Evolutionary conservation across 2,888 invertebrate species (phyloP), one percentile per base, ranked within the genome.

Genomic region (Uloborus plumipes): DNA sequence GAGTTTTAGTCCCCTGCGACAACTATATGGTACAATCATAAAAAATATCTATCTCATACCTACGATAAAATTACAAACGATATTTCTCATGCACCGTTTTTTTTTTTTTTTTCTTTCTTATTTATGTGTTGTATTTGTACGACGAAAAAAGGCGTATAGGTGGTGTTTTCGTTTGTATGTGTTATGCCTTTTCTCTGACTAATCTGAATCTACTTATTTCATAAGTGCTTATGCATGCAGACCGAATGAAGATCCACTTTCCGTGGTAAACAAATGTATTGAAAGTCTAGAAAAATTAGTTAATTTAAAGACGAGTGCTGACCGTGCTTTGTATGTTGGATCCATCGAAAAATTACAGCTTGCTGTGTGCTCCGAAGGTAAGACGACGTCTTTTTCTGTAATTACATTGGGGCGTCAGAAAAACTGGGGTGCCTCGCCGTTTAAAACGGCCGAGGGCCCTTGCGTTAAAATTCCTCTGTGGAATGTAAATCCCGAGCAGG

Each of bases 291-390:
- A 81, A 81, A 81, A 81, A 65, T 74, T 81, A 74, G 80, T 81
- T 74, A 81, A 81, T 81, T 81, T 81, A 81, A 81, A 81, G 80
- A 81, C 80, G 22, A 81, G 80, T 65, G 74, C 80, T 59, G 80
- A 81, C 39, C 69, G 80, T 58, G 70, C 74, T 18, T 81, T 81
- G 65, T 81, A 81, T 74, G 64, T 81, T 69, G 80, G 74, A 69
- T 81, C 80, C 31, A 81, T 81, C 18, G 80, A 81, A 65, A 75
- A 55, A 69, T 70, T 81, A 55, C 80, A 81, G 47, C 64, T 65
- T 51, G 70, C 80, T 31, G 80, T 81, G 55, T 81, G 80, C 49
- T 49, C 80, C 15, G 80, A 81, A 81, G 80, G 80, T 81, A 65
- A 81, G 80, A 49, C 49, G n/a, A 55, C 20, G n/a, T 55, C 0